Evolutionary conservation across 2,113 vertebrate species (phyloP), one percentile per base, ranked within the genome.

Genomic region (Myrmecophaga tridactyla): DNA sequence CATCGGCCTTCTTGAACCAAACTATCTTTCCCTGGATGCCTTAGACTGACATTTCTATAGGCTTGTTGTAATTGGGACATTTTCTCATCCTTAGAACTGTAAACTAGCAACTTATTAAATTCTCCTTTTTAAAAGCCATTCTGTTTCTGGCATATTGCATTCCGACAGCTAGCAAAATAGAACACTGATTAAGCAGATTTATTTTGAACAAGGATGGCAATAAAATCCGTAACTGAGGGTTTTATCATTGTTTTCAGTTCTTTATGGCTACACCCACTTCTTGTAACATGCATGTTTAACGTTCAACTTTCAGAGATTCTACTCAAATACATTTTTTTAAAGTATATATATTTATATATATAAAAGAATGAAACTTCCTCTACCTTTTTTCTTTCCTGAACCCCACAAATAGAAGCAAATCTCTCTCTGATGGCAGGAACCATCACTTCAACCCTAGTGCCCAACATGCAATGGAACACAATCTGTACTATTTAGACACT

Each of bases 261-360:
- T 89, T 83, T 78, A 81, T 39, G 92, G 82, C 29, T 48, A 92
- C 62, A 86, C 7, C 13, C 21, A 75, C 21, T n/a, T 93, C 36
- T 53, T n/a, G 3, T 34, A 86, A 86, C 25, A 88, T 31, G 78
- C 7, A n/a, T 48, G 72, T 46, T 56, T 94, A 91, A 93, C 36
- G 15, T 48, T 91, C 41, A 80, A 83, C 53, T 88, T 62, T 94
- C 41, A 84, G 11, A 17, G 13, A 96, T 73, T 94, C 76, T 60
- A 89, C 4, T 80, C 39, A 56, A 82, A 86, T 7, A 75, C 60
- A 93, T 88, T 92, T 94, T 92, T 63, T n/a, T n/a, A n/a, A 82
- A 85, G n/a, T 48, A 20, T 31, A 39, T 4, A n/a, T 13, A 69
- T 72, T 8, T 15, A 92, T n/a, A n/a, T n/a, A n/a, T n/a, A n/a